Conservation (phyloP, 2,888 invertebrate genomes). For the Melinopterus prodromus region DNA sequence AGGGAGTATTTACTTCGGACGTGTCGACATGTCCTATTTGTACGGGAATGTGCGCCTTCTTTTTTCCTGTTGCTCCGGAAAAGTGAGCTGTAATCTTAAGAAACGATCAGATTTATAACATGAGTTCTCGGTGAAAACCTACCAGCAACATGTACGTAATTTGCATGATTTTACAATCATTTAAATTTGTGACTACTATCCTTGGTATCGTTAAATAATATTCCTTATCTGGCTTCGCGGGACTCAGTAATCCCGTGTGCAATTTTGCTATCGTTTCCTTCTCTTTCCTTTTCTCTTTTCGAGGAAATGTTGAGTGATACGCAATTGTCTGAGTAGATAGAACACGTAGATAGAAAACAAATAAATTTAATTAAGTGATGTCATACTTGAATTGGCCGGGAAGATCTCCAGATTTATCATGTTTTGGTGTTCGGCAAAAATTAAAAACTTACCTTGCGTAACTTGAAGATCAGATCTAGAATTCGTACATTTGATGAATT, state of each 20-base stretch:
- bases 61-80: background rate
- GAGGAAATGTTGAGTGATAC: background rate
- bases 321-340: background rate
- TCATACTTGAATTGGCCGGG: too few species aligned
- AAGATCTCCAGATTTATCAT: too few species aligned
- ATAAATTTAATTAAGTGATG: too few species aligned
- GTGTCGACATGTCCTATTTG: background rate
- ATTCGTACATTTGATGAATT: slow-evolving; percentile 11
- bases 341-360: too few species aligned
- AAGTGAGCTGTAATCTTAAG: background rate
- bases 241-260: background rate
- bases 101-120: background rate
- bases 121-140: background rate
- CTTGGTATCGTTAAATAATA: background rate
- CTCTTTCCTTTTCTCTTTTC: background rate
- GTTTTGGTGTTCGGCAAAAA: background rate
- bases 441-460: background rate
- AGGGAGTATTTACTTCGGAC: background rate
- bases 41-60: background rate
- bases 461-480: slow-evolving; percentile 10
- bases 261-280: background rate
- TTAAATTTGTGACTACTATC: background rate
- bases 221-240: background rate
- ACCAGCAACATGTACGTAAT: background rate
- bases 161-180: background rate